Conservation (phyloP, 2,797 vertebrate genomes). For the Rhabdophis nuchalis region DNA sequence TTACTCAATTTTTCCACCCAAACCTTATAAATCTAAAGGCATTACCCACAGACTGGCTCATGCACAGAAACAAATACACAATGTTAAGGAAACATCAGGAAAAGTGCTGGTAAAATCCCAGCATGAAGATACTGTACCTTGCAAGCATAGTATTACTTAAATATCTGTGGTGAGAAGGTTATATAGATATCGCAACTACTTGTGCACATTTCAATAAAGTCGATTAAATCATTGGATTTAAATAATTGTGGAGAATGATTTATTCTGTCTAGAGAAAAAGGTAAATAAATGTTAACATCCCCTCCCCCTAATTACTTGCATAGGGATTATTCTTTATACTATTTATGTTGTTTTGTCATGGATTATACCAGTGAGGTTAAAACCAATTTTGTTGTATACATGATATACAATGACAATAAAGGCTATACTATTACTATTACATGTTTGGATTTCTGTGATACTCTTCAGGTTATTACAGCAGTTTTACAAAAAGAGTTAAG, state of each 20-base stretch:
- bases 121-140: slow-evolving; percentile 13
- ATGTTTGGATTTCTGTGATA: not conserved
- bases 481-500: not conserved
- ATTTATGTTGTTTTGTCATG: no score
- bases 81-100: slow-evolving; percentile 42
- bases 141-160: slow-evolving; percentile 13
- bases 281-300: not conserved
- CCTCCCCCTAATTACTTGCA: no score
- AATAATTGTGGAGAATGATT: not conserved
- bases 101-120: slow-evolving; percentile 35
- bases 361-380: no score
- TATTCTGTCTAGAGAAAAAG: not conserved
- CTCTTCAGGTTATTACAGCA: not conserved
- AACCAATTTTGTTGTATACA: no score
- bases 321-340: no score
- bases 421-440: no score
- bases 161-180: not conserved
- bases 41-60: slow-evolving; percentile 8
- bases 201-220: not conserved
- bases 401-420: no score
- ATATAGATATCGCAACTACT: slow-evolving; percentile 7
- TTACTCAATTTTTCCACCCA: slow-evolving; percentile 48
- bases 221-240: not conserved
- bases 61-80: not conserved
- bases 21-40: slow-evolving; percentile 25